Percentiles rank a stretch among this genome's conserved stretches.
Conservation (phyloP, 1,140 invertebrate species). For the Aleiodes sp. region DNA sequence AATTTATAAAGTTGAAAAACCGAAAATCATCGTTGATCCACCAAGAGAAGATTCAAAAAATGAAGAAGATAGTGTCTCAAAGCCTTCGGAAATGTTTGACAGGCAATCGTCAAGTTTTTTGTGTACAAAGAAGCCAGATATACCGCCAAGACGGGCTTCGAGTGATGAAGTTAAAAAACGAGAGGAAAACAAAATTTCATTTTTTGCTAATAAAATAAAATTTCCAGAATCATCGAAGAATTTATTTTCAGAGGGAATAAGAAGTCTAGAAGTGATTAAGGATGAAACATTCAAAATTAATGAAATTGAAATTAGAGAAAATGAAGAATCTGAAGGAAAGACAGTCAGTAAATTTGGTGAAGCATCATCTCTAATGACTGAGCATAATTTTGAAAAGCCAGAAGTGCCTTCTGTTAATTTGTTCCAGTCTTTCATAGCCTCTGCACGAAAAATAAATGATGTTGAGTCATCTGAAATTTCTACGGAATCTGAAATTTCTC, state of each 20-base stretch:
- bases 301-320: not conserved
- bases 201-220: too few relatives aligned
- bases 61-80: slow-evolving; percentile 2
- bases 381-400: slow-evolving; percentile 24
- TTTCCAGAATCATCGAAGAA: too few relatives aligned
- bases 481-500: slow-evolving; percentile 21
- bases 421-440: not conserved
- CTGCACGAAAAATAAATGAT: slow-evolving; percentile 10
- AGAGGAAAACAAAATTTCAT: too few relatives aligned
- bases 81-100: not conserved
- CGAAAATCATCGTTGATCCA: not conserved
- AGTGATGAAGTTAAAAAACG: slow-evolving; percentile 25
- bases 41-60: slow-evolving; percentile 1
- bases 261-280: not conserved
- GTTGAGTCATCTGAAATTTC: slow-evolving; percentile 14
- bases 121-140: not conserved
- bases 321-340: not conserved
- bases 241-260: too few relatives aligned
- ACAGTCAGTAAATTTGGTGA: not conserved
- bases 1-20: not conserved
- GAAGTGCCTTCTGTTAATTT: slow-evolving; percentile 25
- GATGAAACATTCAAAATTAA: too few relatives aligned
- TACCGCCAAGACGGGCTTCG: slow-evolving; percentile 17
- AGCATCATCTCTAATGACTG: not conserved
- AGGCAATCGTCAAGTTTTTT: slow-evolving; percentile 5